Percentiles rank a stretch among this genome's conserved stretches.
Evolutionary conservation across 2,888 invertebrate genomes (phyloP).

Genomic region (Acrobasis repandana): DNA sequence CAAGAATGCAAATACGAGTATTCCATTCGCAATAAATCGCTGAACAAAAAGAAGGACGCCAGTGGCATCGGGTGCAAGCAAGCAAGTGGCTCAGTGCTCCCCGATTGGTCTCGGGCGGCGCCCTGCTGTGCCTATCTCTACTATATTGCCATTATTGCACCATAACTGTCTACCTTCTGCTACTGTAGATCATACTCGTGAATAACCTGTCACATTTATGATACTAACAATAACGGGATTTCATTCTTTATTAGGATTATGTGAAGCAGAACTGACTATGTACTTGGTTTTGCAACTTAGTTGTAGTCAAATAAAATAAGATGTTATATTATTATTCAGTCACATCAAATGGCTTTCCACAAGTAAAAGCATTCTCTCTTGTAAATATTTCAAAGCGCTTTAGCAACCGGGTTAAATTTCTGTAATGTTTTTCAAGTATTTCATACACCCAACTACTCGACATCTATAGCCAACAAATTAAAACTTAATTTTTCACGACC

Average conservation of each 20-base stretch:
- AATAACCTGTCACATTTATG: conserved; percentile 55
- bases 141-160: conserved; percentile 67
- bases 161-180: conserved; percentile 60
- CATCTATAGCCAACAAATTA: too few relatives aligned
- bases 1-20: conserved; percentile 27
- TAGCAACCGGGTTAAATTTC: too few relatives aligned
- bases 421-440: too few relatives aligned
- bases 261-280: conserved; percentile 4
- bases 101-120: conserved; percentile 48
- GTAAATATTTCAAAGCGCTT: too few relatives aligned
- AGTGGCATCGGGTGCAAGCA: conserved; percentile 42
- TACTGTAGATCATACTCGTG: conserved; percentile 68
- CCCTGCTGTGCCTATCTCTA: conserved; percentile 65
- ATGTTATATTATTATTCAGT: not conserved
- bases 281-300: not conserved
- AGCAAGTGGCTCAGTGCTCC: conserved; percentile 31
- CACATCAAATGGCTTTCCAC: too few relatives aligned
- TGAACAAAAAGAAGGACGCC: conserved; percentile 42
- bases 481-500: too few relatives aligned
- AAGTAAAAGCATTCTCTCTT: too few relatives aligned
- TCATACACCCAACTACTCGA: too few relatives aligned
- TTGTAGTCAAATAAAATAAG: not conserved
- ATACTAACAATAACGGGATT: conserved; percentile 48
- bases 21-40: conserved; percentile 48
- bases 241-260: conserved; percentile 28